Base-by-base conservation (phyloP, 2,888 invertebrate species). In the Apotomis turbidana region DNA sequence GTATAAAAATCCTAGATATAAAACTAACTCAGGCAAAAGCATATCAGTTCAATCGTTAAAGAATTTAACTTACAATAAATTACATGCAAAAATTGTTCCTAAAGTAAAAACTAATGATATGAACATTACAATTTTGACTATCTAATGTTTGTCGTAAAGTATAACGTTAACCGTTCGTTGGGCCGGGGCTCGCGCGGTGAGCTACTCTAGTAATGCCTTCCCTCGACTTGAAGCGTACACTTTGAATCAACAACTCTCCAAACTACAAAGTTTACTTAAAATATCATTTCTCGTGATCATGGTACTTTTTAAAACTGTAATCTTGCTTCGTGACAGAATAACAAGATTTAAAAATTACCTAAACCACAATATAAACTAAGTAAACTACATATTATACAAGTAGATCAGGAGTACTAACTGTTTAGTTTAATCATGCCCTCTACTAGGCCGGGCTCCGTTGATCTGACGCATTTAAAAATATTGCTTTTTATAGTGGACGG, bases 91-190 rank as follows among this genome's bases (percentile, higher is more conserved):
- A 89, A 88, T 87, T 85, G 85, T 84, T 82, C 85, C 91, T 93
- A 92, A 92, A 91, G 89, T 93, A 92, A 90, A 90, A 92, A 83
- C 93, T 93, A 93, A 92, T 93, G 93, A 93, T 93, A 93, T 93
- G 93, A 90, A 92, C 86, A 89, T 87, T 89, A 90, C 76, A 93
- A 93, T 93, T 93, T 92, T 81, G 90, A 87, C 93, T 93, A 93
- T 91, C 93, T 93, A 93, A 89, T 80, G 85, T 87, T 83, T 63
- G 66, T 71, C 12, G 87, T 87, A 85, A 88, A 87, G 79, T 86
- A 88, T 83, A 85, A 84, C 76, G 79, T 80, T 80, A 41, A 81
- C 78, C 79, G 77, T 82, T 79, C 81, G 77, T 79, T 75, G 82
- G 83, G 81, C 82, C 79, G 81, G 82, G 79, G 76, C 71, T 74